Evolutionary conservation across 2,888 invertebrate species (phyloP).

Genomic region (Ophion costatus): DNA sequence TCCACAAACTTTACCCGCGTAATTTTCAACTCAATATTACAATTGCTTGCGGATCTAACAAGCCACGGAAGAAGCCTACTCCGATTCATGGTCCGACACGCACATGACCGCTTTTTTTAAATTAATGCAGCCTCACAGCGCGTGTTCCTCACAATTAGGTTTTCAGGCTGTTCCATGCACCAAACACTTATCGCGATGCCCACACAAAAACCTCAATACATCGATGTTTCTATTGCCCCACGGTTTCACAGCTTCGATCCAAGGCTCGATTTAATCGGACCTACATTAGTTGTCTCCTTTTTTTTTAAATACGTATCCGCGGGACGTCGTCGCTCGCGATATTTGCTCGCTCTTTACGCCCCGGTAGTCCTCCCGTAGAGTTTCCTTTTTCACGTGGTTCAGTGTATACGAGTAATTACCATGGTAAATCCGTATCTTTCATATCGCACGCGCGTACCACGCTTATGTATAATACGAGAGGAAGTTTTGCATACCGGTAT

Average conservation of each 20-base stretch:
- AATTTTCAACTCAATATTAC: neutral
- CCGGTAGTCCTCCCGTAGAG: neutral
- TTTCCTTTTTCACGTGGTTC: neutral
- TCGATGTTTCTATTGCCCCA: neutral
- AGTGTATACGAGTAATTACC: slow-evolving; percentile 15
- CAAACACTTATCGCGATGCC: neutral
- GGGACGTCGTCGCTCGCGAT: neutral
- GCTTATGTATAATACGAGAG: slow-evolving; percentile 39
- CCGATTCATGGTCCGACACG: neutral
- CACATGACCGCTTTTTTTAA: neutral
- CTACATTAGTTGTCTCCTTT: neutral
- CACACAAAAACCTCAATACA: neutral
- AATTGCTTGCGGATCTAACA: neutral
- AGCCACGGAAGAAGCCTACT: neutral
- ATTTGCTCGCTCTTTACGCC: neutral
- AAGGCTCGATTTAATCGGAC: slow-evolving; percentile 2
- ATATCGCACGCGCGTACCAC: slow-evolving; percentile 5
- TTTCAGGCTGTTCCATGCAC: neutral
- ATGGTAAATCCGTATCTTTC: slow-evolving; percentile 21
- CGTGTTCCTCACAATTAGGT: neutral
- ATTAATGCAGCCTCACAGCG: neutral
- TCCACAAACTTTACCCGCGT: neutral
- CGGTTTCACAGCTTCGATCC: neutral
- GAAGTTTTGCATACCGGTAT: slow-evolving; percentile 21
- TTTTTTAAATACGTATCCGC: neutral